These are phyloP conservation scores for Telenomus remus DNA, from an alignment of 1,140 invertebrate genomes.

Conservation along the genomic window DNA sequence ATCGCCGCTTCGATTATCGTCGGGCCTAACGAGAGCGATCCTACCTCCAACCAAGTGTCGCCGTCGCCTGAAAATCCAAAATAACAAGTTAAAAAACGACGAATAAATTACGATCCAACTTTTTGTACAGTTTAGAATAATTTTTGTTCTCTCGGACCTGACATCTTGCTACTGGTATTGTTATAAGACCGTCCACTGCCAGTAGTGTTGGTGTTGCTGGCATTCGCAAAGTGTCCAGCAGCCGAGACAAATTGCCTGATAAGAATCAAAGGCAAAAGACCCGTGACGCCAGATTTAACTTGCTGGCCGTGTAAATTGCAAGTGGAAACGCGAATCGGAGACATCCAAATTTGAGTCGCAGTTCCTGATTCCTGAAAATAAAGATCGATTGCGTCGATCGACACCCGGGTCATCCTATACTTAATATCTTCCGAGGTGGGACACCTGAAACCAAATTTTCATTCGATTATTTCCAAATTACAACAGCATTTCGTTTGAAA, in stretches of 20 bases:
- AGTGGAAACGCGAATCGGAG: slow-evolving; percentile 89
- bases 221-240: slow-evolving; percentile 71
- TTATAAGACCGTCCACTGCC: slow-evolving; percentile 76
- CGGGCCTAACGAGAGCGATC: slow-evolving; percentile 91
- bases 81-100: not conserved
- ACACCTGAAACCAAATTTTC: slow-evolving; percentile 75
- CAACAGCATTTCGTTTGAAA: too few relatives aligned
- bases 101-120: too few relatives aligned
- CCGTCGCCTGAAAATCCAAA: slow-evolving; percentile 67
- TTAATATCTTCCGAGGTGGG: slow-evolving; percentile 94
- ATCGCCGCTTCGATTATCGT: slow-evolving; percentile 95
- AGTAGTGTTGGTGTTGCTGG: slow-evolving; percentile 78
- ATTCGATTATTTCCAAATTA: not conserved
- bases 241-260: slow-evolving; percentile 83
- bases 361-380: slow-evolving; percentile 93
- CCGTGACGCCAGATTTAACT: slow-evolving; percentile 92
- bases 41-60: slow-evolving; percentile 94
- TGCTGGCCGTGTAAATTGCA: slow-evolving; percentile 96
- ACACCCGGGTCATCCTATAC: slow-evolving; percentile 93
- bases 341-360: slow-evolving; percentile 90
- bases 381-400: slow-evolving; percentile 93
- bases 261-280: slow-evolving; percentile 86
- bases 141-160: slow-evolving; percentile 54
- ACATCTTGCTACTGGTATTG: slow-evolving; percentile 68
- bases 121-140: too few relatives aligned